These are phyloP conservation scores for Agelas oroides DNA, from an alignment of 37 sponge, comb jelly and placozoan species.

Conservation along the genomic window DNA sequence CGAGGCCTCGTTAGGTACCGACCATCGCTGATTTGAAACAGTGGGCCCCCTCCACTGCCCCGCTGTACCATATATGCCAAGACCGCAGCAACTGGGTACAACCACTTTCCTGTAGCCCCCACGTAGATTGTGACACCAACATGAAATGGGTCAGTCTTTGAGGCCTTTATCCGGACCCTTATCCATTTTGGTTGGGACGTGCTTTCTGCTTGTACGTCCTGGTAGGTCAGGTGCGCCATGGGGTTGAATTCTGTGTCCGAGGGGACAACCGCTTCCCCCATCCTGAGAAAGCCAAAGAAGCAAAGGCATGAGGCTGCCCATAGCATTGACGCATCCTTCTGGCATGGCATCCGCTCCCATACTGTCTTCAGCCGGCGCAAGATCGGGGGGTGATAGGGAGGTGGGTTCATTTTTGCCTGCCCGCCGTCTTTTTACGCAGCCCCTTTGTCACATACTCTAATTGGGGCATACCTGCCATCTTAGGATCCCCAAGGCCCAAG, in stretches of 20 bases:
- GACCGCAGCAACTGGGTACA: slow-evolving; percentile 10
- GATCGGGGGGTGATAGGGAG: too few species aligned
- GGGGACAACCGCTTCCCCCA: too few species aligned
- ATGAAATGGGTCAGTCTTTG: slow-evolving; percentile 30
- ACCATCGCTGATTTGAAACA: too few species aligned
- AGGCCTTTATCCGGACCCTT: slow-evolving; percentile 3
- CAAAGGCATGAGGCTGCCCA: too few species aligned
- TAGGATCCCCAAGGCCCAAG: not conserved
- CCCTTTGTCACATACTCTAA: slow-evolving; percentile 2
- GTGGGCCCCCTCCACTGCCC: too few species aligned
- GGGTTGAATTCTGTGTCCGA: too few species aligned
- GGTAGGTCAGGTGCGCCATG: slow-evolving; percentile 4
- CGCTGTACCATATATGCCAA: slow-evolving; percentile 9
- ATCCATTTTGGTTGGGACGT: not conserved
- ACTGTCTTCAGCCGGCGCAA: too few species aligned
- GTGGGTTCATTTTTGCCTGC: too few species aligned
- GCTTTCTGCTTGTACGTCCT: not conserved
- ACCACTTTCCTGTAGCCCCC: not conserved
- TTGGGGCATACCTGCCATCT: slow-evolving; percentile 1
- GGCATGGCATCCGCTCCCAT: too few species aligned
- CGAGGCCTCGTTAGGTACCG: slow-evolving; percentile 4
- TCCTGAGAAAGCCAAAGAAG: too few species aligned
- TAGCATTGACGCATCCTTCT: too few species aligned
- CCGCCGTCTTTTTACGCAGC: not conserved
- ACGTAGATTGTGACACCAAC: not conserved